phyloP scores from a whole-genome alignment of 2,888 invertebrate genomes.

The Anticlea derivata region DNA sequence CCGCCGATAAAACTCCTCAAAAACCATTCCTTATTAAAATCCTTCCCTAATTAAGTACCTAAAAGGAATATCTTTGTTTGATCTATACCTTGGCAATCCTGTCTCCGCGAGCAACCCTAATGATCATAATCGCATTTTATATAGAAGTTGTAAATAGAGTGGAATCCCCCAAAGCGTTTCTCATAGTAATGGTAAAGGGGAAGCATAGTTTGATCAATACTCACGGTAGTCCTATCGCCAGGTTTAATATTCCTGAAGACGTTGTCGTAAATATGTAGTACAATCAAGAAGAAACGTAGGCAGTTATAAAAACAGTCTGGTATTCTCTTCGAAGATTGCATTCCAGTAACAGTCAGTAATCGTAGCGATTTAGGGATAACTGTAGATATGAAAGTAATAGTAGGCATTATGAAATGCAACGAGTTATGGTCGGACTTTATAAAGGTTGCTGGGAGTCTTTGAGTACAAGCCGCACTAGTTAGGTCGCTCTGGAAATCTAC shows the following conservation, averaged over 20 bases:
- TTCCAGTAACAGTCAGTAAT: too few species aligned
- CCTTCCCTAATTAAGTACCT: background rate
- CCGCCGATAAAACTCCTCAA: too few species aligned
- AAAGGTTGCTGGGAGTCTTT: too few species aligned
- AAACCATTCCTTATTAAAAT: too few species aligned
- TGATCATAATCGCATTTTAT: conserved; percentile 5
- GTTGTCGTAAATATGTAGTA: conserved; percentile 3
- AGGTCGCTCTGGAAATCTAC: too few species aligned
- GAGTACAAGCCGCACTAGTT: too few species aligned
- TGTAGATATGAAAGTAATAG: too few species aligned
- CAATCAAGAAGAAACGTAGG: background rate
- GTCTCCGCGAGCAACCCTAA: conserved; percentile 6
- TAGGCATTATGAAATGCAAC: too few species aligned
- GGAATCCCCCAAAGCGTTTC: conserved; percentile 1
- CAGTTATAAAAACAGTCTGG: too few species aligned
- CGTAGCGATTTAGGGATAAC: too few species aligned
- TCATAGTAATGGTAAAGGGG: conserved; percentile 3
- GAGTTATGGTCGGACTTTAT: too few species aligned
- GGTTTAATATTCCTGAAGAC: conserved; percentile 10
- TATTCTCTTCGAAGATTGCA: too few species aligned
- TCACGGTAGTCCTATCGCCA: conserved; percentile 6
- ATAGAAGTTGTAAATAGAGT: background rate
- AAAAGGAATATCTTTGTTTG: background rate
- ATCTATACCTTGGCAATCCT: background rate
- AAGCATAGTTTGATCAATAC: conserved; percentile 20